These are phyloP conservation scores for Elegia similella DNA, from an alignment of 2,888 invertebrate species.

Conservation along the genomic window DNA sequence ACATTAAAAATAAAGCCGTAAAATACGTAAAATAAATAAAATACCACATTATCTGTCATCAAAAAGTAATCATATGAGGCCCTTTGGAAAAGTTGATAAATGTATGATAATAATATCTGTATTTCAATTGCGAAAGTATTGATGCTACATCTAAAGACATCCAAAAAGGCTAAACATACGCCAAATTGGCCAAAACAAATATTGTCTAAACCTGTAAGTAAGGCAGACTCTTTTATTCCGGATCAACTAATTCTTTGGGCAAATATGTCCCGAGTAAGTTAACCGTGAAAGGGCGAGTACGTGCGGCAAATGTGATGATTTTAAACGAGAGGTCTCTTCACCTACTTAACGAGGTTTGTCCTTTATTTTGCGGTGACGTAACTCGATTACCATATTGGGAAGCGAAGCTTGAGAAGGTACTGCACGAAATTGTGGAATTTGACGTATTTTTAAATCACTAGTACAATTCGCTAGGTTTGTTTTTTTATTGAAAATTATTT, in stretches of 20 bases:
- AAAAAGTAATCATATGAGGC: no score
- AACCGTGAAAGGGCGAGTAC: constrained; percentile 12
- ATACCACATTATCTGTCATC: no score
- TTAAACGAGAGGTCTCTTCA: constrained; percentile 28
- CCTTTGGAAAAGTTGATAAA: no score
- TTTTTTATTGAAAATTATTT: no score
- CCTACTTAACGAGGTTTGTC: constrained; percentile 19
- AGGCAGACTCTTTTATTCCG: constrained; percentile 8
- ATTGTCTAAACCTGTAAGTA: not conserved
- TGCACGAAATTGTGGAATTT: no score
- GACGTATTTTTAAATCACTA: no score
- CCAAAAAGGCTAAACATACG: not conserved
- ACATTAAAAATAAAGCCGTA: no score
- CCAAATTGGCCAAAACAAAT: not conserved
- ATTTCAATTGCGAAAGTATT: no score
- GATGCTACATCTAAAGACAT: not conserved
- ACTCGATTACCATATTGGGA: not conserved
- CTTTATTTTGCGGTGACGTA: not conserved
- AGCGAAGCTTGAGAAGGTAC: no score
- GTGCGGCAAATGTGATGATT: constrained; percentile 28
- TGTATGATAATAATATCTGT: no score
- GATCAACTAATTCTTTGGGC: constrained; percentile 10
- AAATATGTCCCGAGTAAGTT: constrained; percentile 16
- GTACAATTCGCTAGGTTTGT: no score
- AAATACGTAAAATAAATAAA: no score